Percentiles rank a stretch among this genome's conserved stretches.
Conservation (phyloP, 2,888 invertebrate species). For the Limnephilus auricula region DNA sequence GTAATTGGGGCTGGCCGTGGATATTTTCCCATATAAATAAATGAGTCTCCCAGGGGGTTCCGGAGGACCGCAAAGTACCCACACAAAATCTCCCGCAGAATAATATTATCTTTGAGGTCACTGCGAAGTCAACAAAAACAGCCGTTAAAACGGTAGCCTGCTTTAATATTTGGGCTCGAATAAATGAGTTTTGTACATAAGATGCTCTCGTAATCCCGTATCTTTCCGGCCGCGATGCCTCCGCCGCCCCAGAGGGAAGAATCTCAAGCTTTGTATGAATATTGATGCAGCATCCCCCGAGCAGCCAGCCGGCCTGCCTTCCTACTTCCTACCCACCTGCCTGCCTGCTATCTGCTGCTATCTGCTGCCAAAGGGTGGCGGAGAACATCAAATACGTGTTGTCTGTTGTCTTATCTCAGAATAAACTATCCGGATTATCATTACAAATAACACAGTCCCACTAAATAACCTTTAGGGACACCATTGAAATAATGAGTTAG, state of each 20-base stretch:
- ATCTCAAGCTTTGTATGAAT: slow-evolving; percentile 48
- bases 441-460: background rate
- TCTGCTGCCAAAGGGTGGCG: background rate
- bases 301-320: background rate
- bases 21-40: slow-evolving; percentile 40
- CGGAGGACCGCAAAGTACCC: slow-evolving; percentile 39
- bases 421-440: slow-evolving; percentile 2
- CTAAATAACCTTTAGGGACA: background rate
- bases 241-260: background rate
- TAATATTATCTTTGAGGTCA: slow-evolving; percentile 51
- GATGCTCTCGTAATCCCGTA: slow-evolving; percentile 50
- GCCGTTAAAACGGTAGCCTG: slow-evolving; percentile 53
- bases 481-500: background rate
- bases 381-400: background rate
- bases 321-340: background rate
- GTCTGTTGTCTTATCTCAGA: background rate
- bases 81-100: slow-evolving; percentile 25
- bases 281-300: slow-evolving; percentile 43
- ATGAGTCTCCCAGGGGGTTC: slow-evolving; percentile 45
- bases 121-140: slow-evolving; percentile 55
- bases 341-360: background rate
- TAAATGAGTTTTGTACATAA: slow-evolving; percentile 50
- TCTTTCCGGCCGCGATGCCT: slow-evolving; percentile 13
- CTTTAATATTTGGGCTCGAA: slow-evolving; percentile 53
- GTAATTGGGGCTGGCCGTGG: background rate